These are phyloP conservation scores for Aproaerema taeniolella DNA, from an alignment of 2,888 invertebrate genomes.

Conservation along the genomic window DNA sequence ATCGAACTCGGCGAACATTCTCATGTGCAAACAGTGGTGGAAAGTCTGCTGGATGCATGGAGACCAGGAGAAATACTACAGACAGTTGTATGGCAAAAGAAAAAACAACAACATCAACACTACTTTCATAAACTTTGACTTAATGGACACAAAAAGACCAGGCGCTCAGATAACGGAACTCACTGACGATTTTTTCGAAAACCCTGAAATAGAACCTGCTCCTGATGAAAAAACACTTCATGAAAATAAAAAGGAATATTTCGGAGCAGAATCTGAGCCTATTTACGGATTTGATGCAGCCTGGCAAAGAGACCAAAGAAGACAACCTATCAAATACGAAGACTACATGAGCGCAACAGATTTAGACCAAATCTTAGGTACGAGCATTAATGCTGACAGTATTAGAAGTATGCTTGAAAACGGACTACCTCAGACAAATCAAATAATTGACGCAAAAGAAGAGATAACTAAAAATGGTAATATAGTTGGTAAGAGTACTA, in stretches of 20 bases:
- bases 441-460: conserved; percentile 58
- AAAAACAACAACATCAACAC: conserved; percentile 56
- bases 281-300: conserved; percentile 57
- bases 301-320: conserved; percentile 73
- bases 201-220: conserved; percentile 56
- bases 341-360: conserved; percentile 54
- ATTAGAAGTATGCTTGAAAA: conserved; percentile 62
- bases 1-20: conserved; percentile 82
- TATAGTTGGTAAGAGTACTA: conserved; percentile 57
- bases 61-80: conserved; percentile 90
- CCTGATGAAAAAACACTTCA: conserved; percentile 43
- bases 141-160: conserved; percentile 53
- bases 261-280: conserved; percentile 55
- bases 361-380: conserved; percentile 56
- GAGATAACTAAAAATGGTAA: conserved; percentile 57
- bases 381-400: conserved; percentile 49
- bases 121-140: conserved; percentile 50
- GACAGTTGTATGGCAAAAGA: conserved; percentile 85
- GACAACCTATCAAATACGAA: conserved; percentile 67
- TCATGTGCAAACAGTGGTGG: conserved; percentile 94
- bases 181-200: conserved; percentile 67
- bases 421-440: conserved; percentile 54
- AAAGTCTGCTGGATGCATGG: conserved; percentile 93
- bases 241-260: conserved; percentile 29
- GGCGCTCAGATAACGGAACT: conserved; percentile 73